Evolutionary conservation across 2,888 invertebrate genomes (phyloP).

Genomic region (Drosophila paramelanica): DNA sequence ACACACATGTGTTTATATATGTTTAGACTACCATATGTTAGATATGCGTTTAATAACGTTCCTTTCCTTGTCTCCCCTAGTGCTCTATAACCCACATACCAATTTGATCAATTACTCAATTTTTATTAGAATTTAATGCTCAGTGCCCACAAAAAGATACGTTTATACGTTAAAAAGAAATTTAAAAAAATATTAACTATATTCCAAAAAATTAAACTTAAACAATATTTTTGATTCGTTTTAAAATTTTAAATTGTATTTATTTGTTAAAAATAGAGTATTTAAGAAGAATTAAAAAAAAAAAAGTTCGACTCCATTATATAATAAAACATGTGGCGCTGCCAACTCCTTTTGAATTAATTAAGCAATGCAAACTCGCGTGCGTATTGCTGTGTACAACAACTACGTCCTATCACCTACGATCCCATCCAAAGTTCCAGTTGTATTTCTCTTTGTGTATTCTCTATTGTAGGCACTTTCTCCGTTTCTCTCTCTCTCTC

Average conservation of each 20-base stretch:
- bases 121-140: conserved; percentile 5
- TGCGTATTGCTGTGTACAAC: neutral
- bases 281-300: too few species aligned
- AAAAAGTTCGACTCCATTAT: too few species aligned
- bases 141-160: too few species aligned
- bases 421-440: too few species aligned
- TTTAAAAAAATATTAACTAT: too few species aligned
- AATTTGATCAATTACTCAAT: conserved; percentile 5
- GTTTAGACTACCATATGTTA: conserved; percentile 23
- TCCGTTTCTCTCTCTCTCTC: neutral
- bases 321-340: neutral
- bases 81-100: conserved; percentile 19
- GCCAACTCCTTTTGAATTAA: neutral
- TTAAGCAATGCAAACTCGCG: neutral
- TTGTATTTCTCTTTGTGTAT: conserved; percentile 1
- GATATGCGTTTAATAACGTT: conserved; percentile 16
- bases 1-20: conserved; percentile 20
- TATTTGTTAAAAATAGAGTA: too few species aligned
- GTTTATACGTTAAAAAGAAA: too few species aligned
- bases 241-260: too few species aligned
- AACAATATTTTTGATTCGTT: too few species aligned
- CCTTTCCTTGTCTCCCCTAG: conserved; percentile 4
- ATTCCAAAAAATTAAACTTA: too few species aligned
- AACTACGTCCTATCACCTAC: too few species aligned
- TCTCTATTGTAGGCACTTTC: conserved; percentile 1